A percentile compares a stretch with the other conserved stretches of the same genome.
phyloP scores from a whole-genome alignment of 2,888 invertebrate species.

The Idaea straminata region DNA sequence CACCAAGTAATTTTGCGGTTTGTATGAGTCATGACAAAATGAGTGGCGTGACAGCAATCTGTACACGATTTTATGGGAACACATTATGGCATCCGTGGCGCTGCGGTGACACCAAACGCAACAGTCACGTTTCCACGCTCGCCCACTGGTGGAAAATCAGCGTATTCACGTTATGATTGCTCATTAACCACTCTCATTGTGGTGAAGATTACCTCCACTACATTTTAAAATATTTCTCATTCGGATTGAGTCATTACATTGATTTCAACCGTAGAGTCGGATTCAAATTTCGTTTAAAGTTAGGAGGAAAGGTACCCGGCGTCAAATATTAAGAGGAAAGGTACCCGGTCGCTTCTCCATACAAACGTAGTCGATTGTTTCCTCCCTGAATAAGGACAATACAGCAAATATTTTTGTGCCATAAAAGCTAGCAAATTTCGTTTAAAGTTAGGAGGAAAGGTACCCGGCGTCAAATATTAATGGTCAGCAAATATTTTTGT shows the following conservation, averaged over 20 bases:
- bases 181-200: conserved; percentile 58
- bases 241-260: conserved; percentile 50
- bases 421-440: too few species aligned
- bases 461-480: too few species aligned
- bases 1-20: conserved; percentile 37
- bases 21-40: conserved; percentile 17
- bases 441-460: too few species aligned
- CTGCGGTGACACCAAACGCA: conserved; percentile 53
- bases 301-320: too few species aligned
- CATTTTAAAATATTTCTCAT: conserved; percentile 41
- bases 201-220: conserved; percentile 55
- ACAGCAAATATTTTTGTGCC: too few species aligned
- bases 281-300: conserved; percentile 26
- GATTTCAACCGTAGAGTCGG: conserved; percentile 28
- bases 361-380: too few species aligned
- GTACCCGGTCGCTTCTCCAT: too few species aligned
- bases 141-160: conserved; percentile 46
- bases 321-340: too few species aligned
- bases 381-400: too few species aligned
- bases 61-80: conserved; percentile 53
- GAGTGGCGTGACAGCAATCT: conserved; percentile 31
- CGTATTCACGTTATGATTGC: conserved; percentile 51
- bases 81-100: conserved; percentile 42
- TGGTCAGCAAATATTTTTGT: too few species aligned
- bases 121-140: conserved; percentile 52